Conservation (phyloP, 2,797 vertebrate genomes). For the Onychomys leucogaster region DNA sequence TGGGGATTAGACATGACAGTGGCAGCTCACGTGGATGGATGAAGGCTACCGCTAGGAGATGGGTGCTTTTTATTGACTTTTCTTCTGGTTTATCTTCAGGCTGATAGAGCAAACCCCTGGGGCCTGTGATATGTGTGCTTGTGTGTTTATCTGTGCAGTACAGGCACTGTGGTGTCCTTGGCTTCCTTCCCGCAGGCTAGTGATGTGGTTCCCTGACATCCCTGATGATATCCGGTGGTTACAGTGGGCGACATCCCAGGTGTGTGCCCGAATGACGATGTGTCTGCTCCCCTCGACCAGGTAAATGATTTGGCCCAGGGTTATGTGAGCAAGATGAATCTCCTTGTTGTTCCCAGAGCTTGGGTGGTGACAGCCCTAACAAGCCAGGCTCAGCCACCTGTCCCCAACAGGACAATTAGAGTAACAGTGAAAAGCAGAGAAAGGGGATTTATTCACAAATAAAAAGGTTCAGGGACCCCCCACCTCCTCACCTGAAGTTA, state of each 20-base stretch:
- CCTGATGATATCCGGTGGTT: conserved; percentile 56
- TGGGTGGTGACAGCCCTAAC: neutral
- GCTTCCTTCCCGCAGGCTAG: conserved; percentile 10
- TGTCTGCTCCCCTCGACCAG: conserved; percentile 7
- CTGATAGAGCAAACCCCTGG: neutral
- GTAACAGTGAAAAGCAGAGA: neutral
- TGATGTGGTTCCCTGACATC: conserved; percentile 44
- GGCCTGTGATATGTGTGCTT: neutral
- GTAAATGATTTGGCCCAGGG: neutral
- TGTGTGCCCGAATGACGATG: neutral
- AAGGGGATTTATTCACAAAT: neutral
- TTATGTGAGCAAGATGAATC: accelerated
- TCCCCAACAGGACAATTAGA: neutral
- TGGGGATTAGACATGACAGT: neutral
- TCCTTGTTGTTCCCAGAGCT: neutral
- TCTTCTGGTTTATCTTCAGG: neutral
- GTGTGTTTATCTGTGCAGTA: neutral
- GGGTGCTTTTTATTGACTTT: neutral
- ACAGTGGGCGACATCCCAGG: neutral
- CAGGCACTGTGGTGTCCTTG: neutral
- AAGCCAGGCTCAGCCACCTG: neutral
- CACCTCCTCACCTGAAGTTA: neutral
- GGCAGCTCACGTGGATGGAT: accelerated
- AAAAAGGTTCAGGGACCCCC: neutral
- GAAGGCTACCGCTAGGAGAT: accelerated